Conservation (phyloP, 2,888 invertebrate genomes). For the Coelopa pilipes region DNA sequence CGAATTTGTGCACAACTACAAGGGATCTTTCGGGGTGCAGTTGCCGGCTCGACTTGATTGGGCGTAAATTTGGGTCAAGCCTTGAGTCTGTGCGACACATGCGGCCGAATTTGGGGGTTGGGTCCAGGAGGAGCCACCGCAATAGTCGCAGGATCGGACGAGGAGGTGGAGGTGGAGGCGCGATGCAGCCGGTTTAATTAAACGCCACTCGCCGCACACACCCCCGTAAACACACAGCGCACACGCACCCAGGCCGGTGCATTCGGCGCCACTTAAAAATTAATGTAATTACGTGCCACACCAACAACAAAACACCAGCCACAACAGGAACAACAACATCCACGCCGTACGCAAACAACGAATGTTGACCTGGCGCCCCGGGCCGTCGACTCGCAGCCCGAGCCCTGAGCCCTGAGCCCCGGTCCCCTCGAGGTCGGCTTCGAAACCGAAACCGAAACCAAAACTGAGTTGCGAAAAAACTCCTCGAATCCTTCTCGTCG, state of each 20-base stretch:
- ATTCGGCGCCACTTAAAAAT: constrained; percentile 56
- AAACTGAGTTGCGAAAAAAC: neutral
- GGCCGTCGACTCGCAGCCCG: neutral
- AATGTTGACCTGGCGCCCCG: constrained; percentile 11
- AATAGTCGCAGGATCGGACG: no score
- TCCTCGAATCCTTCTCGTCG: neutral
- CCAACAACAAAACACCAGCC: constrained; percentile 20
- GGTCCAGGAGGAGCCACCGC: neutral
- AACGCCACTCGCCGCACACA: constrained; percentile 47
- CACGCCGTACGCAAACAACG: constrained; percentile 10
- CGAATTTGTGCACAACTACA: no score
- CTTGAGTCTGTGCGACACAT: neutral
- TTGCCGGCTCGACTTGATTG: no score
- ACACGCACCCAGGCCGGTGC: constrained; percentile 3
- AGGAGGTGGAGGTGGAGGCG: constrained; percentile 11
- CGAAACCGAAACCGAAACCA: neutral
- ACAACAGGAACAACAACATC: constrained; percentile 7
- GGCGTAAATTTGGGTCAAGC: constrained; percentile 3
- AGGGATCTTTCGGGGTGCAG: no score
- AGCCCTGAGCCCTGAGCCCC: neutral
- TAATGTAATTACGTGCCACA: constrained; percentile 65
- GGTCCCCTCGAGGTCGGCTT: neutral
- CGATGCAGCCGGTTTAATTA: constrained; percentile 48
- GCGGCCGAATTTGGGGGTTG: neutral
- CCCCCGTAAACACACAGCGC: constrained; percentile 19